phyloP scores from a whole-genome alignment of 2,113 vertebrate species.

The Triplophysa rosa region DNA sequence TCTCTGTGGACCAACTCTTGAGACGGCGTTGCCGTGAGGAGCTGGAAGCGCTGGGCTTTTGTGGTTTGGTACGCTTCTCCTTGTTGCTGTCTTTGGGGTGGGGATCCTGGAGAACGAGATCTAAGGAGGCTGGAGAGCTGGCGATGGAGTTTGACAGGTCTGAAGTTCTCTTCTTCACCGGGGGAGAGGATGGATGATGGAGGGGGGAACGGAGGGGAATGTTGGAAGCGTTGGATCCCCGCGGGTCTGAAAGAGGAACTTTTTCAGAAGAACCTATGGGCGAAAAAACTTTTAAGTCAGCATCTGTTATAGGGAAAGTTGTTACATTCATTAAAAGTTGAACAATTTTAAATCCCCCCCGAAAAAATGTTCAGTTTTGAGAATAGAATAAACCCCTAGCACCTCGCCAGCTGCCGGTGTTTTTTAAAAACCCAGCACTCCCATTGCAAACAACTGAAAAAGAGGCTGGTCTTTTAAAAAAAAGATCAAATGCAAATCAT shows the following conservation, averaged over 20 bases:
- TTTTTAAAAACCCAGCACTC: too few relatives aligned
- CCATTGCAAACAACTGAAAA: too few relatives aligned
- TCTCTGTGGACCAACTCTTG: constrained; percentile 57
- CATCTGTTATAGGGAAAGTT: constrained; percentile 26
- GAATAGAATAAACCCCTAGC: too few relatives aligned
- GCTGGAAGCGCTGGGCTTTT: constrained; percentile 53
- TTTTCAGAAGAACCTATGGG: constrained; percentile 60
- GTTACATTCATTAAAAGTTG: too few relatives aligned
- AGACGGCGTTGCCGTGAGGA: constrained; percentile 58
- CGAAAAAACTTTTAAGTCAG: constrained; percentile 63
- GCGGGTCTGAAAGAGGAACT: constrained; percentile 64
- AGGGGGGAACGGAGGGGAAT: constrained; percentile 70
- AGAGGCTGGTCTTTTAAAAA: too few relatives aligned
- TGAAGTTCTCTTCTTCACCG: constrained; percentile 69
- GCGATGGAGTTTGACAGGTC: constrained; percentile 52
- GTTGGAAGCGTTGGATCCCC: constrained; percentile 60
- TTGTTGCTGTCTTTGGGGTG: constrained; percentile 59
- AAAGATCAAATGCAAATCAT: too few relatives aligned
- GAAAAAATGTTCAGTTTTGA: too few relatives aligned
- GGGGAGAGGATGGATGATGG: constrained; percentile 56
- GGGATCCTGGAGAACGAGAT: constrained; percentile 55
- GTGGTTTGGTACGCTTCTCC: constrained; percentile 55
- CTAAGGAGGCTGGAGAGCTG: constrained; percentile 57
- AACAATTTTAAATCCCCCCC: too few relatives aligned
- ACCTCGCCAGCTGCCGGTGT: too few relatives aligned